Evolutionary conservation across 2,888 invertebrate species (phyloP), one percentile per base, ranked within the genome.

Genomic region (Himalopsyche japonica): DNA sequence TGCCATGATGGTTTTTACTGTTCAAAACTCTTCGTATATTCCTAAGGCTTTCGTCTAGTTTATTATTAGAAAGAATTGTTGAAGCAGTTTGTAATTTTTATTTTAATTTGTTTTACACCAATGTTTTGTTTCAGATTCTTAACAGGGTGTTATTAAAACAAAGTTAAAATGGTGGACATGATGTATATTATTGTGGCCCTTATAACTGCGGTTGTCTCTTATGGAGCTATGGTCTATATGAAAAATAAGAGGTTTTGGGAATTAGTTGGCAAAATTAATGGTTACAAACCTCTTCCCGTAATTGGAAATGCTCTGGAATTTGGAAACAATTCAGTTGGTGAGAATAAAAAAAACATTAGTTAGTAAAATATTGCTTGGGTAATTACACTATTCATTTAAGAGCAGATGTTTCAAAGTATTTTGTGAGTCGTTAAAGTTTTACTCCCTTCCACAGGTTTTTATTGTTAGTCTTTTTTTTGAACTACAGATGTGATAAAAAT

Each of bases 171-270:
- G 80, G 80, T 49, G 47, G 83, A 83, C 15, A 43, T 10, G 37
- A 47, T 83, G 37, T 76, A 79, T 37, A 37, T 80, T 15, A 27
- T 83, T 76, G 8, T 82, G 24, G 37, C 80, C 24, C 7, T 84
- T 15, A 10, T 49, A 18, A 47, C 57, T 3, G n/a, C 34, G 5
- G 18, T 80, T 24, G 64, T 24, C 4, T 49, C 77, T 7, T 85
- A 81, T 37, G 49, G 34, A 6, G 47, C 30, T 79, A 79, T 81
- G 24, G 57, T 30, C 18, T 81, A 85, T 64, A 12, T 83, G 3
- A 86, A 86, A 57, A 86, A 85, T 43, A 81, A 37, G 57, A 81
- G 85, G 24, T 86, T 86, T 76, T 85, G 85, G 85, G 76, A 48
- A 64, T 32, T 85, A 20, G 24, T 86, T 20, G 76, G 78, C 34